Conservation (phyloP, 2,888 invertebrate genomes). For the Euzetes globulus region DNA sequence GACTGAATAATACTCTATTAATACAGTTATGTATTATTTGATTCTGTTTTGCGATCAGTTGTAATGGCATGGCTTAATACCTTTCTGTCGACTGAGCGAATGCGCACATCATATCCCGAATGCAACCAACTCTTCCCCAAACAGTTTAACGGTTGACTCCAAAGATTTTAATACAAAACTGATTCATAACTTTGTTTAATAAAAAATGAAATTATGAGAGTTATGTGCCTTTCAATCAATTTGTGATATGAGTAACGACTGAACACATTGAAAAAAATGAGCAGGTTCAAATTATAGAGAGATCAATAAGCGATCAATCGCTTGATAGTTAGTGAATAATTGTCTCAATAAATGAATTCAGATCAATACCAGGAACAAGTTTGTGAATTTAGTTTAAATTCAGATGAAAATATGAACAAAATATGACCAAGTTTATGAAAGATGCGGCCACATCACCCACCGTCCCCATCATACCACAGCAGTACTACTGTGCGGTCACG, state of each 20-base stretch:
- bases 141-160: not conserved
- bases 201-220: not conserved
- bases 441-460: conserved; percentile 34
- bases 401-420: not conserved
- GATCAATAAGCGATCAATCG: not conserved
- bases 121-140: not conserved
- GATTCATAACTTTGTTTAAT: not conserved
- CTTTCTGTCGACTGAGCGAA: not conserved
- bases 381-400: not conserved
- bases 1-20: not conserved
- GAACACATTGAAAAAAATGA: not conserved
- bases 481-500: conserved; percentile 34
- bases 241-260: not conserved
- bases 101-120: conserved; percentile 21
- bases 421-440: not conserved
- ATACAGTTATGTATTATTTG: conserved; percentile 1
- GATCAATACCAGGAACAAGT: not conserved
- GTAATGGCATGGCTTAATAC: not conserved
- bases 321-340: not conserved
- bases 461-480: conserved; percentile 1
- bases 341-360: not conserved
- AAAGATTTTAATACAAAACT: not conserved
- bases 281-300: not conserved
- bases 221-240: not conserved
- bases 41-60: not conserved